Evolutionary conservation across 2,113 vertebrate species (phyloP).

Genomic region (Alces alces): DNA sequence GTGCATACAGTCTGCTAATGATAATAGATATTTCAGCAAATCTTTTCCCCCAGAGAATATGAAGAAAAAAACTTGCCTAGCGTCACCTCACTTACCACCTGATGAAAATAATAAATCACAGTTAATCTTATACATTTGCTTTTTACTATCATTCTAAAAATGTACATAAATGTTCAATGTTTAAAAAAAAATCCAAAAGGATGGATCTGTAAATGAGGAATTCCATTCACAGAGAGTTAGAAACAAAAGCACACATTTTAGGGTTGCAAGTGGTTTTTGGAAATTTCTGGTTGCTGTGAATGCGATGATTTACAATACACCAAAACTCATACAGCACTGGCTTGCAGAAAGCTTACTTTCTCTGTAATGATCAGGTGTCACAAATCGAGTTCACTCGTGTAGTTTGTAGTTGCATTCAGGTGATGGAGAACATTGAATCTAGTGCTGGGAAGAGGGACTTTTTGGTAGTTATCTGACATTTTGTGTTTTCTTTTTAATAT

Average conservation of each 20-base stretch:
- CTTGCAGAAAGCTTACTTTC: not conserved
- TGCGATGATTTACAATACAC: not conserved
- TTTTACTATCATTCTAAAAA: not conserved
- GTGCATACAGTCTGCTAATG: not conserved
- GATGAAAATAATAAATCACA: not conserved
- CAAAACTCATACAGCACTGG: not conserved
- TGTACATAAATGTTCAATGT: not conserved
- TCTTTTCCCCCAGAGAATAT: not conserved
- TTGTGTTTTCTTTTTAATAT: not conserved
- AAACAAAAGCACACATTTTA: not conserved
- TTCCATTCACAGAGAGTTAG: not conserved
- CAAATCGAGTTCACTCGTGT: accelerated
- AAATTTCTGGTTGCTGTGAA: not conserved
- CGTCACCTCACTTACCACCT: not conserved
- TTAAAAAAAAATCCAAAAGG: not conserved
- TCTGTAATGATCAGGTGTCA: not conserved
- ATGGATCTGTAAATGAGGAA: not conserved
- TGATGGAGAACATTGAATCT: not conserved
- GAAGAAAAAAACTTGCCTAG: not conserved
- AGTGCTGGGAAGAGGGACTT: not conserved
- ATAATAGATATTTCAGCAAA: not conserved
- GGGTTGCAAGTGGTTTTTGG: not conserved
- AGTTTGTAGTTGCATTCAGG: not conserved
- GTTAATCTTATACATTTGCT: not conserved
- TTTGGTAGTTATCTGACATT: not conserved